Conservation (phyloP, 1,140 invertebrate species). For the Ceratitis capitata region DNA sequence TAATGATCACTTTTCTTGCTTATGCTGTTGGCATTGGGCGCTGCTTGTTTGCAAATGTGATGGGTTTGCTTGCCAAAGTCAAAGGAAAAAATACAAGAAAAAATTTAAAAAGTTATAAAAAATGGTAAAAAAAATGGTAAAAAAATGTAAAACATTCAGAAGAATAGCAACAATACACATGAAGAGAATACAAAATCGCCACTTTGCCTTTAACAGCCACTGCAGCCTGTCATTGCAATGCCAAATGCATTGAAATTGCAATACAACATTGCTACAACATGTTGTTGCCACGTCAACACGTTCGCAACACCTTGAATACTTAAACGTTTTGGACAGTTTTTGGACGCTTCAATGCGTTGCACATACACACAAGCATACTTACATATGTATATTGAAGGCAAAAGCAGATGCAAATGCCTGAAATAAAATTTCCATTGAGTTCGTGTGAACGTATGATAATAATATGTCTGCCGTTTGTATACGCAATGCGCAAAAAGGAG, state of each 20-base stretch:
- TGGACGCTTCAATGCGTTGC: constrained; percentile 10
- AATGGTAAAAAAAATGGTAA: background rate
- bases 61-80: background rate
- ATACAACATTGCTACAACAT: constrained; percentile 12
- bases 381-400: background rate
- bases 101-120: background rate
- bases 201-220: constrained; percentile 1
- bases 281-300: constrained; percentile 35
- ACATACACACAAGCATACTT: too few species aligned
- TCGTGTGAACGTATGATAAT: background rate
- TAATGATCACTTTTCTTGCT: constrained; percentile 21
- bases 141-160: too few species aligned
- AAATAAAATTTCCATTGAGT: constrained; percentile 26
- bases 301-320: constrained; percentile 36
- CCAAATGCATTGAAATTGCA: constrained; percentile 21
- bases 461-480: background rate
- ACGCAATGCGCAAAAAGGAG: background rate
- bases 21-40: constrained; percentile 35
- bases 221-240: constrained; percentile 21
- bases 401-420: constrained; percentile 30
- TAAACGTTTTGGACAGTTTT: constrained; percentile 35
- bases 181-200: background rate
- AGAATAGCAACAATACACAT: background rate
- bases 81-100: background rate
- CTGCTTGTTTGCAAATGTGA: constrained; percentile 31